Percentiles rank a stretch among this genome's conserved stretches.
Evolutionary conservation across 2,797 vertebrate species (phyloP).

Genomic region (Notamacropus eugenii): DNA sequence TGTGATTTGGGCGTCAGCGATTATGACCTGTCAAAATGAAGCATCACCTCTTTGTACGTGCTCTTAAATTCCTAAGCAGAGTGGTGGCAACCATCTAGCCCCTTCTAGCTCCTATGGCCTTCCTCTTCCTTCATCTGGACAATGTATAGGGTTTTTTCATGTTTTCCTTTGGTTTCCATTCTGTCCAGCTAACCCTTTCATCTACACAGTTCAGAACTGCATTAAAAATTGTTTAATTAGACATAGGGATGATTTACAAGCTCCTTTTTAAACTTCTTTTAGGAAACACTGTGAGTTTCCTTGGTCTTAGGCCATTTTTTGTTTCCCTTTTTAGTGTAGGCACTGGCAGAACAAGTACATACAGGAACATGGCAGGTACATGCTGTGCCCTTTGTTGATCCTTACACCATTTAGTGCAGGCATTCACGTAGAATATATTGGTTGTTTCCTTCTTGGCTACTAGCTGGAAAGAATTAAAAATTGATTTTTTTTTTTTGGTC

Average conservation of each 20-base stretch:
- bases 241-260: not conserved
- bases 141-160: not conserved
- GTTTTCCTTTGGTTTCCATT: not conserved
- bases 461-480: not conserved
- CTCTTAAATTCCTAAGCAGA: not conserved
- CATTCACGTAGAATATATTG: not conserved
- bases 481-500: not conserved
- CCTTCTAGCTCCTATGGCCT: not conserved
- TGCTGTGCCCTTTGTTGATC: not conserved
- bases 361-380: not conserved
- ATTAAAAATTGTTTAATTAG: not conserved
- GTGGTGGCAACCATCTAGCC: not conserved
- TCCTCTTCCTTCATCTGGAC: not conserved
- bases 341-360: not conserved
- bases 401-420: not conserved
- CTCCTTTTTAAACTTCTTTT: not conserved
- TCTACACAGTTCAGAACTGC: not conserved
- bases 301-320: not conserved
- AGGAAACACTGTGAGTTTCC: not conserved
- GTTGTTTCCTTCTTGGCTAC: not conserved
- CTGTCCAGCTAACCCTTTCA: not conserved
- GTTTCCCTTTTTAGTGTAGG: not conserved
- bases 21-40: not conserved
- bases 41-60: not conserved
- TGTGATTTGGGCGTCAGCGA: not conserved